Evolutionary conservation across 2,888 invertebrate genomes (phyloP), one percentile per base, ranked within the genome.

Genomic region (Coremacera marginata): DNA sequence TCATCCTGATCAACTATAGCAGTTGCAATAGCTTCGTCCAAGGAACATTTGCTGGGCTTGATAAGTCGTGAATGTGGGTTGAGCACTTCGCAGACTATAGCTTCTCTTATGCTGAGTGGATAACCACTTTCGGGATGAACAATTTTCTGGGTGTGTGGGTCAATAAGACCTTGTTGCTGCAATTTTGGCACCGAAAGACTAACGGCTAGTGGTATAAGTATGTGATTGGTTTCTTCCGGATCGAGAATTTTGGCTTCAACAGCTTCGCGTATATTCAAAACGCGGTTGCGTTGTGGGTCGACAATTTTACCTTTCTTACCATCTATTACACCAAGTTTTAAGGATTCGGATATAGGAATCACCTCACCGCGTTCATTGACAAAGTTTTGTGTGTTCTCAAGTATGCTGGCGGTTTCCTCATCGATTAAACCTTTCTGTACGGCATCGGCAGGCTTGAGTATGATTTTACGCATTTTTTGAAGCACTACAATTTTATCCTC

Each of bases 91-190:
- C 95, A 95, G 83, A 94, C 92, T 71, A 98, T 94, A 34, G 97
- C 96, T 91, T 97, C 95, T 82, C 93, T 92, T 79, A 97, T 90
- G 76, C 94, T 93, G 73, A 97, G 90, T 79, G 93, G 92, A 82
- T 91, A 92, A 2, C 97, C 97, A 27, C 95, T 95, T 90, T 96
- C 96, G 2, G 97, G 96, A 88, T 97, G 97, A 81, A 97, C 92
- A 78, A 96, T 93, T 89, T 94, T 94, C 80, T 93, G 92, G 16
- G 93, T 92, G 44, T 90, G 89, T 5, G 93, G 92, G 87, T 95
- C 95, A 81, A 97, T 92, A 49, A 97, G 92, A 68, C 98, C 98
- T 90, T 97, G 96, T 81, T 94, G 92, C 80, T 96, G 92, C 63
- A 98, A 91, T 89, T 96, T 95, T 11, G 96, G 94, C 82, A 97